Evolutionary conservation across 2,113 vertebrate genomes (phyloP).

Genomic region (Toxotes jaculatrix): DNA sequence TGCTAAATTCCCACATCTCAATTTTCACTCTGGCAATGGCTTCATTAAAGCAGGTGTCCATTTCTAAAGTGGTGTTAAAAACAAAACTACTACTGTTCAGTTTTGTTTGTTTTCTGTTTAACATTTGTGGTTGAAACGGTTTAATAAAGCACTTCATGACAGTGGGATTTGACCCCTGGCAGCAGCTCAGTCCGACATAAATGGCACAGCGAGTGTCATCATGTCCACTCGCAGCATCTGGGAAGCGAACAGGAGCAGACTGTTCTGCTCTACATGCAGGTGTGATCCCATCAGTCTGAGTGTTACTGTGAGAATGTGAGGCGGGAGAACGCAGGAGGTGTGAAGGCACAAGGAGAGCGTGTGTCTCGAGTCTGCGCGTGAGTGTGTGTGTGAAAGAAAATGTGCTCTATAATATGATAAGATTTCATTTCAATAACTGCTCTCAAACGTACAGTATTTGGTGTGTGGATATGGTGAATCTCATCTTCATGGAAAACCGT

Average conservation of each 20-base stretch:
- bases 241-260: conserved; percentile 56
- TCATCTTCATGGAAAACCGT: not conserved
- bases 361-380: not conserved
- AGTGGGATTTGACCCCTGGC: not conserved
- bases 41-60: not conserved
- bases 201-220: conserved; percentile 40
- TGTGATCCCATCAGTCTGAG: conserved; percentile 63
- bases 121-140: not conserved
- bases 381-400: not conserved
- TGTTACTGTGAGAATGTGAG: conserved; percentile 63
- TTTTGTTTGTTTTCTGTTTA: conserved; percentile 13
- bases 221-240: conserved; percentile 52
- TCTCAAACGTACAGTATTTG: not conserved
- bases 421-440: conserved; percentile 8
- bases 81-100: not conserved
- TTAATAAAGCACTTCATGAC: conserved; percentile 10
- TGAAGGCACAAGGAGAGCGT: conserved; percentile 37
- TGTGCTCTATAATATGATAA: not conserved
- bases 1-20: not conserved
- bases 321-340: conserved; percentile 59
- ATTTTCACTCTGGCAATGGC: not conserved
- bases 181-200: not conserved
- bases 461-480: not conserved
- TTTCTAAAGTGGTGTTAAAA: not conserved
- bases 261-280: conserved; percentile 60